Evolutionary conservation across 2,797 vertebrate species (phyloP), one percentile per base, ranked within the genome.

Genomic region (Anomalospiza imberbis): DNA sequence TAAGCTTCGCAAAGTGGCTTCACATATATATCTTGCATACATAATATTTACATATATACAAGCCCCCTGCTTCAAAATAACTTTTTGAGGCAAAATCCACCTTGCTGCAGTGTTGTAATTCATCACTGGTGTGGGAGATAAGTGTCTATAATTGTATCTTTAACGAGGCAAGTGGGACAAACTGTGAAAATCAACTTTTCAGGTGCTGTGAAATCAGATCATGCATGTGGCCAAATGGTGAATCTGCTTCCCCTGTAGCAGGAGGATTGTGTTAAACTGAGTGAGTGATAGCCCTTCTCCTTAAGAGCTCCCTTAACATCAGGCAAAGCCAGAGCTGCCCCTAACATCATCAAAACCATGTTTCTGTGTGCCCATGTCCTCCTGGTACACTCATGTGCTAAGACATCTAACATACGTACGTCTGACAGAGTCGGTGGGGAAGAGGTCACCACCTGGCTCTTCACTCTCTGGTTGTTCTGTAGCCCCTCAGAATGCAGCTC

Each of bases 361-460:
- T 28, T 51, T 63, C 40, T 89, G 21, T 34, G 36, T 24, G 21
- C 3, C 0, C 31, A 1, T 11, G 42, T 60, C 55, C 31, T 48
- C 53, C 44, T 51, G 9, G 5, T 29, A n/a, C 6, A 1, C 28
- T 61, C 0, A 0, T 0, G 0, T 18, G 45, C 63, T 40, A 42
- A 66, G 40, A 9, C 5, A 8, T 54, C 61, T 34, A 19, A 50
- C 1, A 0, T 10, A 50, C 1, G 0, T 9, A 9, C 21, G 53
- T 62, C 17, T 32, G 50, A 48, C 1, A 6, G 21, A 66, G 14
- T 17, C 48, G 4, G 1, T 53, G 34, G 31, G n/a, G 75, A 85
- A 83, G 58, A 70, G 55, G 36, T 72, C 22, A 17, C 95, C 97
- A 88, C 95, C 97, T 97, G 92, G 62, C 38, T 68, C 84, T 73